Conservation (phyloP, 2,113 vertebrate species). For the Manacus vitellinus region DNA sequence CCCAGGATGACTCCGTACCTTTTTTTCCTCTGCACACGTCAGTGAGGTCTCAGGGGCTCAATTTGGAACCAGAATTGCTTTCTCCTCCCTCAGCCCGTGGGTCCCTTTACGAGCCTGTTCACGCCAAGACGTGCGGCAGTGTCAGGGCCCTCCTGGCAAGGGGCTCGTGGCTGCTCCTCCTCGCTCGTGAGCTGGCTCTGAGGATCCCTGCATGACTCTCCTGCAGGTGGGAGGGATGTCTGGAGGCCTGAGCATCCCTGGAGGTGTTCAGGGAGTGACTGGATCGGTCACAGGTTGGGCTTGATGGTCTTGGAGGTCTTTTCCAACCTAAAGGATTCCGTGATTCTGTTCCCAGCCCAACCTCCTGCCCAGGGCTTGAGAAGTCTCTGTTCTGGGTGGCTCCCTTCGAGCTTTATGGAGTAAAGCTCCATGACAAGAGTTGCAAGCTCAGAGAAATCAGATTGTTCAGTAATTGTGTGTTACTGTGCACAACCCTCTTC, state of each 20-base stretch:
- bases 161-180: background rate
- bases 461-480: background rate
- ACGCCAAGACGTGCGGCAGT: background rate
- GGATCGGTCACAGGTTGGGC: accelerated
- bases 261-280: background rate
- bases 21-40: background rate
- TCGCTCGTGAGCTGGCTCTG: background rate
- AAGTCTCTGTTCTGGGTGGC: background rate
- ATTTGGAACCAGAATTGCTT: background rate
- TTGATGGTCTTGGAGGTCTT: accelerated
- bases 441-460: background rate
- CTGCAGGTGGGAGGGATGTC: background rate
- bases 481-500: background rate
- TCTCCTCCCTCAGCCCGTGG: background rate
- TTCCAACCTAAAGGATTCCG: background rate
- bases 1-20: background rate
- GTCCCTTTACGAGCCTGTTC: background rate
- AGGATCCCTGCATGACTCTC: background rate
- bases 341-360: background rate
- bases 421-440: background rate
- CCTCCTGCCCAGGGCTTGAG: background rate
- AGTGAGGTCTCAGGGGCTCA: background rate
- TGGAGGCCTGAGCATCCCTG: background rate
- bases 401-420: background rate
- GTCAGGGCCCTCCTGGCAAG: background rate